These are phyloP conservation scores for Papilio helenus DNA, from an alignment of 1,140 invertebrate species.

Conservation along the genomic window DNA sequence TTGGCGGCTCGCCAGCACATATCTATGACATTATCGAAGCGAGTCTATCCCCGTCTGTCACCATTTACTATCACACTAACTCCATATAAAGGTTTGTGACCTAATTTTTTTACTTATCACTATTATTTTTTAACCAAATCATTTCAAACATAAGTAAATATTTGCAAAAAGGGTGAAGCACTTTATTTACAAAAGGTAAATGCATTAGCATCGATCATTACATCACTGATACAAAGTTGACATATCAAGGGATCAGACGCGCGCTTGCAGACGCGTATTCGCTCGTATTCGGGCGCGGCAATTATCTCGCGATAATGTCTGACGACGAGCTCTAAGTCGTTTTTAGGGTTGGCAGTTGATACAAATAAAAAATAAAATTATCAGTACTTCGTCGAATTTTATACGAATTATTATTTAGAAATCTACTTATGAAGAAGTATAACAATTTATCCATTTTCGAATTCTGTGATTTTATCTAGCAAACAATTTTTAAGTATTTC, in stretches of 20 bases:
- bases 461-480: no score
- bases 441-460: no score
- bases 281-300: constrained; percentile 38
- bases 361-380: neutral
- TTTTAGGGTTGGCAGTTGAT: constrained; percentile 45
- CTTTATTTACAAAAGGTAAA: constrained; percentile 10
- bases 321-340: constrained; percentile 50
- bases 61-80: constrained; percentile 12
- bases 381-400: neutral
- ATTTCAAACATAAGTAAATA: neutral
- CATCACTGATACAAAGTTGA: constrained; percentile 12
- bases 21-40: neutral
- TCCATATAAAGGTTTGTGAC: constrained; percentile 26
- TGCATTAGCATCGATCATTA: constrained; percentile 25
- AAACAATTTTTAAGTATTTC: no score
- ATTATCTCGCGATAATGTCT: constrained; percentile 53
- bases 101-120: neutral
- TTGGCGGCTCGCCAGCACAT: constrained; percentile 16
- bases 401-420: neutral
- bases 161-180: constrained; percentile 2
- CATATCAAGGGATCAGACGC: neutral
- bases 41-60: neutral
- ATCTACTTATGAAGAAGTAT: no score
- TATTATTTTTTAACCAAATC: neutral
- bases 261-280: neutral